A percentile compares a stretch with the other conserved stretches of the same genome.
These are phyloP conservation scores for Oscheius sp. DNA, from an alignment of 2,888 invertebrate genomes.

Conservation along the genomic window DNA sequence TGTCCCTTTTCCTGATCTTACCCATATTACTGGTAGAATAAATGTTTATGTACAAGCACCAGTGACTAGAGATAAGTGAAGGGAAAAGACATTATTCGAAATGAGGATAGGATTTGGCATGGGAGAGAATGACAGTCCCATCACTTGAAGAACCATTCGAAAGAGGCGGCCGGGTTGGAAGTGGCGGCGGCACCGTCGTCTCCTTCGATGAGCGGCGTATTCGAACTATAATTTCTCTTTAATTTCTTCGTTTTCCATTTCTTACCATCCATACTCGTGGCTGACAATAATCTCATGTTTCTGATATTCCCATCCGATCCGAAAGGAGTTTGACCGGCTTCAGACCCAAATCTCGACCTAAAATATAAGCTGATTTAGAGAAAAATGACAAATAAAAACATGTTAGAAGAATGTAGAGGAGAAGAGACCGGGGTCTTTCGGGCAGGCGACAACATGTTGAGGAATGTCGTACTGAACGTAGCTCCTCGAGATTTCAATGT, in stretches of 20 bases:
- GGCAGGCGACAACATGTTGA: constrained; percentile 35
- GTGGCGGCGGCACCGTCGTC: constrained; percentile 4
- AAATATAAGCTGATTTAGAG: background rate
- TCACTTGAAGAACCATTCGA: constrained; percentile 7
- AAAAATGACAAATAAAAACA: background rate
- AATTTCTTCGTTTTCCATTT: background rate
- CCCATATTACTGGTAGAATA: constrained; percentile 6
- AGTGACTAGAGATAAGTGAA: constrained; percentile 17
- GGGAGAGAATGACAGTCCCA: constrained; percentile 1
- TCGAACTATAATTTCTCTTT: too few relatives aligned
- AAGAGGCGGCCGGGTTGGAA: constrained; percentile 7
- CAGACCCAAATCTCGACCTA: constrained; percentile 13
- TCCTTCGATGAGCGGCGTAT: background rate
- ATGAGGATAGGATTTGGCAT: background rate
- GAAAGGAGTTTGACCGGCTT: background rate
- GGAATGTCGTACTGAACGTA: constrained; percentile 23
- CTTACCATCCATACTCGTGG: constrained; percentile 23
- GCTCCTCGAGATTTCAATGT: constrained; percentile 34
- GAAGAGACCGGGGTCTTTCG: constrained; percentile 17
- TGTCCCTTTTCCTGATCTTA: background rate
- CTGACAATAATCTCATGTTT: background rate
- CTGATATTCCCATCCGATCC: background rate
- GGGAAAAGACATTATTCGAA: constrained; percentile 7
- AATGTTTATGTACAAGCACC: constrained; percentile 18
- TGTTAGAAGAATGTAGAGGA: background rate